Percentiles rank a stretch among this genome's conserved stretches.
phyloP scores from a whole-genome alignment of 2,113 vertebrate species.

The Protomyctophum bolini region DNA sequence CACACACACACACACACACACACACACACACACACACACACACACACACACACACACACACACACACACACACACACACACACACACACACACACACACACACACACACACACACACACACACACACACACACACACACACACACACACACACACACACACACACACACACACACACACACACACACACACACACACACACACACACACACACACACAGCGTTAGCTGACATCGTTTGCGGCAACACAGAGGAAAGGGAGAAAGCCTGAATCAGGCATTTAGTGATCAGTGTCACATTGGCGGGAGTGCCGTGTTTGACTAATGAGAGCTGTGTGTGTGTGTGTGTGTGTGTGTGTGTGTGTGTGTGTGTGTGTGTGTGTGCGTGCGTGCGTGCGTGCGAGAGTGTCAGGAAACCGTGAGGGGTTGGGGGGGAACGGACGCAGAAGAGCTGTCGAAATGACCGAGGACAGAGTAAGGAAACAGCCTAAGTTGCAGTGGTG shows the following conservation, averaged over 20 bases:
- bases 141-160: no score
- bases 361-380: background rate
- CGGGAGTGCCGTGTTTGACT: slow-evolving; percentile 78
- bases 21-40: no score
- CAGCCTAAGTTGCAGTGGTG: slow-evolving; percentile 7
- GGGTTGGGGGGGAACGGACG: slow-evolving; percentile 26
- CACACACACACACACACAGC: background rate
- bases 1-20: no score
- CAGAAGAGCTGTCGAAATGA: slow-evolving; percentile 30
- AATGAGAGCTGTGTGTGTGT: slow-evolving; percentile 73
- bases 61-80: slow-evolving; percentile 9
- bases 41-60: background rate
- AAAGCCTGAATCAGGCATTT: slow-evolving; percentile 78
- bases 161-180: no score
- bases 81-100: background rate
- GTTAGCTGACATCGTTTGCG: slow-evolving; percentile 68
- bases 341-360: no score
- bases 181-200: background rate
- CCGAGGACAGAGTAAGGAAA: slow-evolving; percentile 42
- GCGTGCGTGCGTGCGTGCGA: background rate
- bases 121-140: no score
- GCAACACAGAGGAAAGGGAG: slow-evolving; percentile 64
- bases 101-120: no score
- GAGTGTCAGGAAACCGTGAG: slow-evolving; percentile 45
- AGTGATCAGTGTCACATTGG: slow-evolving; percentile 82